phyloP scores from a whole-genome alignment of 2,888 invertebrate species.

The Empis livida region DNA sequence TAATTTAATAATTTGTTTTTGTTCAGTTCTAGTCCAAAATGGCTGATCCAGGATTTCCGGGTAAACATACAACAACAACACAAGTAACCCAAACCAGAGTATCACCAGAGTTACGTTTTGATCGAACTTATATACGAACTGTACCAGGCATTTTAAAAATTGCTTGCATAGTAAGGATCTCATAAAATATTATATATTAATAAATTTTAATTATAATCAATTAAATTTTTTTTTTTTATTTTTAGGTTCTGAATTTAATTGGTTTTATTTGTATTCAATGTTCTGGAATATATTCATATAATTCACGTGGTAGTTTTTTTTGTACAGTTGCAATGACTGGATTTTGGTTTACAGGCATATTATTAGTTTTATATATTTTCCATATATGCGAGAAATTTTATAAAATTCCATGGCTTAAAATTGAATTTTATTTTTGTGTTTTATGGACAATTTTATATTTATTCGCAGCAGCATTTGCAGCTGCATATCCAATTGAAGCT shows the following conservation, averaged over 20 bases:
- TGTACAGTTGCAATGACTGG: conserved; percentile 69
- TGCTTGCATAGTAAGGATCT: conserved; percentile 55
- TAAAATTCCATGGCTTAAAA: conserved; percentile 74
- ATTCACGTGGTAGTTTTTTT: conserved; percentile 56
- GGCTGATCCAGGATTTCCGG: conserved; percentile 57
- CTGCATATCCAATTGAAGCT: conserved; percentile 44
- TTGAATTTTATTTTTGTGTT: conserved; percentile 64
- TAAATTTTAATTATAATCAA: not conserved
- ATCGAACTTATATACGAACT: conserved; percentile 54
- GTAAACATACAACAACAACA: conserved; percentile 61
- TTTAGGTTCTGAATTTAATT: conserved; percentile 52
- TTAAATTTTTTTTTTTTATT: conserved; percentile 11
- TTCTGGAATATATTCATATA: conserved; percentile 37
- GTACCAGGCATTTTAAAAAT: conserved; percentile 65
- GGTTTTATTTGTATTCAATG: conserved; percentile 72
- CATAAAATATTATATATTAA: not conserved
- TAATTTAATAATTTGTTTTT: not conserved
- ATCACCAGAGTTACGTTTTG: conserved; percentile 63
- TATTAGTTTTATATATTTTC: conserved; percentile 68
- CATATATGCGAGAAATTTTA: conserved; percentile 76
- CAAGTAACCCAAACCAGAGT: conserved; percentile 53
- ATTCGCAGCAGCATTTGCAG: conserved; percentile 57
- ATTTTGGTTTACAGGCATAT: conserved; percentile 71
- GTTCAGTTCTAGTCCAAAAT: conserved; percentile 22
- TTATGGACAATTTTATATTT: conserved; percentile 64